Conservation (phyloP, 2,113 vertebrate species). For the Accipiter virgatus region DNA sequence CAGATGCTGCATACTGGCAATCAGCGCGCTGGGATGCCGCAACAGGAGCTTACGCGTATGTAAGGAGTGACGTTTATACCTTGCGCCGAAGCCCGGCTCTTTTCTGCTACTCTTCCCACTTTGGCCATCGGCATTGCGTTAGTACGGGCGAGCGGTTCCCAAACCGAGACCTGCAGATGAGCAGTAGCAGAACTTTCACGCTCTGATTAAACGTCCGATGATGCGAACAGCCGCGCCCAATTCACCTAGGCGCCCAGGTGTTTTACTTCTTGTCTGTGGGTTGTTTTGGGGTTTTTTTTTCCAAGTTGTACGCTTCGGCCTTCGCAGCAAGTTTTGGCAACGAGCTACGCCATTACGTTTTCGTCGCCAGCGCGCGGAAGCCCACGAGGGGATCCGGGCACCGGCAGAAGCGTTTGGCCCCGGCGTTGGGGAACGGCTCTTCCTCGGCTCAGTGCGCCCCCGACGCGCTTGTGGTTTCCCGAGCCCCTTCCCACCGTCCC, state of each 20-base stretch:
- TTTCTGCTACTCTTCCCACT: not conserved
- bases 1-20: not conserved
- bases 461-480: rapidly evolving
- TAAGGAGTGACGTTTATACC: not conserved
- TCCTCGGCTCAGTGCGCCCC: not conserved
- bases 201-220: not conserved
- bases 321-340: not conserved
- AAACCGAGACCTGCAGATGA: not conserved
- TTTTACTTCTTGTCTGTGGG: not conserved
- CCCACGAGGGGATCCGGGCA: rapidly evolving
- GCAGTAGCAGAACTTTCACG: not conserved
- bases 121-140: not conserved
- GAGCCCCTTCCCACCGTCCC: not conserved
- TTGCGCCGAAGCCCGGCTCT: not conserved
- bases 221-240: not conserved
- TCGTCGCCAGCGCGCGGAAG: rapidly evolving
- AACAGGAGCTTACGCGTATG: not conserved
- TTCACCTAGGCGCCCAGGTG: not conserved
- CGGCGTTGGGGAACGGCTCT: rapidly evolving
- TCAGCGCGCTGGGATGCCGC: not conserved
- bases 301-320: not conserved
- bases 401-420: rapidly evolving
- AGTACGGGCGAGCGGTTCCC: rapidly evolving
- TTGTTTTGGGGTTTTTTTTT: no score
- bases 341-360: rapidly evolving